Base-by-base conservation (phyloP, 2,797 vertebrate species). In the Yasuhikotakia modesta region DNA sequence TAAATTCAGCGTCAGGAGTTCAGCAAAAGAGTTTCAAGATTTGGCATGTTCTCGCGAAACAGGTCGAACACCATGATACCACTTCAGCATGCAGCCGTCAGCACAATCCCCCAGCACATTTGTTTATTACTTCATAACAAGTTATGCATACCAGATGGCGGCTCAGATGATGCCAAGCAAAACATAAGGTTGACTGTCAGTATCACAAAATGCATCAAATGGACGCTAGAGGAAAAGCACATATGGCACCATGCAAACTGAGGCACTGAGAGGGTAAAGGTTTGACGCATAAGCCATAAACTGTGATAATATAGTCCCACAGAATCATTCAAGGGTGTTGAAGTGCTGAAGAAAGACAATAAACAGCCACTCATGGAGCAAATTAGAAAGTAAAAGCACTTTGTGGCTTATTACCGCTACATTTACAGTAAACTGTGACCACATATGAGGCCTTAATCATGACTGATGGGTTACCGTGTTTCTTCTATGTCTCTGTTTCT, bases 111-210 rank as follows among this genome's bases (percentile, higher is more conserved):
- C 11, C 80, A 78, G 68, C 79, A 76, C 68, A 73, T 84, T 85
- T 87, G 87, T 87, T 89, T 88, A 81, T 88, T 86, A 87, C 86
- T 87, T 89, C 87, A 84, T 87, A 87, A 88, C 82, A 58, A 79
- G 81, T 86, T 86, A 83, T 83, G 80, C 66, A 73, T 50, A 82
- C 86, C 91, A 91, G 89, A 91, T 89, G 88, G 89, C 69, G 76
- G 82, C 21, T 76, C 70, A 24, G n/a, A 72, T 76, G 0, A 22
- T 61, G 87, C 88, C 88, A 90, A 90, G 65, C 86, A 79, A 87
- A 90, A 87, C 86, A 88, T 64, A 82, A 72, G 69, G 70, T 27
- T 45, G 61, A 4, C 78, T 35, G 81, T 64, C 79, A 76, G 79
- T 76, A 84, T 80, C 79, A 75, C 72, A 16, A 81, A 80, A 71